Percentiles rank a stretch among this genome's conserved stretches.
phyloP scores from a whole-genome alignment of 2,113 vertebrate genomes.

The Tautogolabrus adspersus region DNA sequence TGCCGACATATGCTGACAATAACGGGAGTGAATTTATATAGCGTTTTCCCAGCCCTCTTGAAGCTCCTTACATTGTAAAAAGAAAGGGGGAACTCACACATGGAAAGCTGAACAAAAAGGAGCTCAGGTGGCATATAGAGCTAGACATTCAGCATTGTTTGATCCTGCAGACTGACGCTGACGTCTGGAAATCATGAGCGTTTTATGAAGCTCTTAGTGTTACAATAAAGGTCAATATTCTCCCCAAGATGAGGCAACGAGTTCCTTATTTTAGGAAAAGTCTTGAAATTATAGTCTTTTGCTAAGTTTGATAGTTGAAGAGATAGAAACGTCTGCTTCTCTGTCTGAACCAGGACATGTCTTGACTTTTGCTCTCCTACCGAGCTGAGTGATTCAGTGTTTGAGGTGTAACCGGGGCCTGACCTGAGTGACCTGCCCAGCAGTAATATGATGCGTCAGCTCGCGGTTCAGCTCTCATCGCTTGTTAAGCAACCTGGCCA shows the following conservation, averaged over 20 bases:
- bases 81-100: conserved; percentile 57
- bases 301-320: conserved; percentile 1
- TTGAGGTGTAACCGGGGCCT: conserved; percentile 48
- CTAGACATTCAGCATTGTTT: conserved; percentile 47
- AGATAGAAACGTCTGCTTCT: conserved; percentile 11
- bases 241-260: conserved; percentile 6
- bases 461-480: conserved; percentile 36
- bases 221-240: conserved; percentile 30
- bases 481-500: conserved; percentile 58
- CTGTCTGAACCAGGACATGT: conserved; percentile 1
- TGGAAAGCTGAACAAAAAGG: conserved; percentile 48
- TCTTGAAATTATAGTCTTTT: conserved; percentile 39
- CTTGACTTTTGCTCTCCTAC: neutral
- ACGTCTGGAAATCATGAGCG: conserved; percentile 65
- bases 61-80: conserved; percentile 57
- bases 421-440: conserved; percentile 41
- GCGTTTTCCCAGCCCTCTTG: conserved; percentile 57
- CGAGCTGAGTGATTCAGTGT: neutral
- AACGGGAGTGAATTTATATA: conserved; percentile 67
- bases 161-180: conserved; percentile 46
- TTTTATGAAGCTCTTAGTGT: conserved; percentile 10
- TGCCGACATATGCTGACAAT: conserved; percentile 71
- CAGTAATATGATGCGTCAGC: conserved; percentile 59
- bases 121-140: conserved; percentile 53
- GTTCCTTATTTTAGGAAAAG: neutral